Base-by-base conservation (phyloP, 2,888 invertebrate genomes). In the Dryadula phaetusa region DNA sequence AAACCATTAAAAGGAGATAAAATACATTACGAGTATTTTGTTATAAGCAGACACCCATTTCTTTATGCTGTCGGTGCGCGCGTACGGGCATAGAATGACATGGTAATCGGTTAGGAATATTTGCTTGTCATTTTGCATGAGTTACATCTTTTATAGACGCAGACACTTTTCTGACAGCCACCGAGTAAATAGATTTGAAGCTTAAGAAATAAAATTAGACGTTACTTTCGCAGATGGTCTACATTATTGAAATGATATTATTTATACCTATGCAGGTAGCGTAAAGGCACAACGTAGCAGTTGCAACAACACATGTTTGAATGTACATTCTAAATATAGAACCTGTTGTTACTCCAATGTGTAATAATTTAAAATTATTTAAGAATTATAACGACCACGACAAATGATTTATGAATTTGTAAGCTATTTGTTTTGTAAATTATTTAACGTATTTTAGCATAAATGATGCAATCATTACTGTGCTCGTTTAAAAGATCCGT, bases 71-170 rank as follows among this genome's bases (percentile, higher is more conserved):
- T 67, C 62, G 10, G 25, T 42, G 46, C 44, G 52, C 64, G 53
- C 60, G 62, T 63, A 63, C 65, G 44, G 62, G 68, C 64, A 52
- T 47, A 69, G 56, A 71, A 40, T 60, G 71, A 64, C 70, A 66
- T 54, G 66, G 66, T 62, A 71, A 71, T 71, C 69, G 60, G 18
- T 71, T 62, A 71, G 42, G 58, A 66, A 69, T 66, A 71, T 71
- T 66, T 64, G 71, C 71, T 62, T 71, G 71, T 71, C 71, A 71
- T 71, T 71, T 69, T 58, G 60, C 66, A 60, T 64, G 42, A 66
- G 69, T 64, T 64, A 67, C 62, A 64, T 67, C 67, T 69, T 66
- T 62, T 66, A 66, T 71, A 66, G 56, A 53, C 42, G 58, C 37
- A 62, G 58, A 64, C 20, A 22, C 49, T 56, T 61, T 64, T 64